A percentile compares a stretch with the other conserved stretches of the same genome.
Evolutionary conservation across 2,888 invertebrate genomes (phyloP).

Genomic region (Autographa pulchrina): DNA sequence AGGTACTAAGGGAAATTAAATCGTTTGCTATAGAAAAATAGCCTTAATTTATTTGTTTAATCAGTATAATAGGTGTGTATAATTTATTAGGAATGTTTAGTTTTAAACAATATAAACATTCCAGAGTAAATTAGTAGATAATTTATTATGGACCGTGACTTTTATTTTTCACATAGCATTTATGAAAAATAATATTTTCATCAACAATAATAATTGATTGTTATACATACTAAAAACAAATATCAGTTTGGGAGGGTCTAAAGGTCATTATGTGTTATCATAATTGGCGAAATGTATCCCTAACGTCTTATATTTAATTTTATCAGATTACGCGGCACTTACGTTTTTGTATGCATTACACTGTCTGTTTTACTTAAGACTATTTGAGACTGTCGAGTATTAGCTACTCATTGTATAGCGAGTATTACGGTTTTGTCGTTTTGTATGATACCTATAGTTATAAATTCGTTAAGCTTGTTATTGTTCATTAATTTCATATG

Average conservation of each 20-base stretch:
- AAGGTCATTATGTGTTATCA: conserved; percentile 5
- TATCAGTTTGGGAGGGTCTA: background rate
- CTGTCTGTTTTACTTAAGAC: background rate
- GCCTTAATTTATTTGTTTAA: background rate
- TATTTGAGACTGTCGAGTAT: background rate
- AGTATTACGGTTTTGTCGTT: background rate
- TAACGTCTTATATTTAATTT: background rate
- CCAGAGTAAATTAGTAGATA: background rate
- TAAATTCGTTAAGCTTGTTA: background rate
- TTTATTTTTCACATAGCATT: background rate
- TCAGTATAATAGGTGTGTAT: background rate
- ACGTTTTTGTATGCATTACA: background rate
- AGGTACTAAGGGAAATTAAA: background rate
- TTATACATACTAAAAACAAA: background rate
- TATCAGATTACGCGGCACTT: background rate
- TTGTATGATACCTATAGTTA: background rate
- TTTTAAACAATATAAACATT: background rate
- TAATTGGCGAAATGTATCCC: background rate
- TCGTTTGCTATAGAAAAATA: background rate
- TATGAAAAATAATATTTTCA: background rate
- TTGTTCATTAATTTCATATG: background rate
- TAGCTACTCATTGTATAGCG: background rate
- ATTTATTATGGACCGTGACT: background rate
- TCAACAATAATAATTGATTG: background rate
- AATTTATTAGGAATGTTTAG: background rate